These are phyloP conservation scores for Xanthia icteritia DNA, from an alignment of 2,888 invertebrate genomes.

Conservation along the genomic window DNA sequence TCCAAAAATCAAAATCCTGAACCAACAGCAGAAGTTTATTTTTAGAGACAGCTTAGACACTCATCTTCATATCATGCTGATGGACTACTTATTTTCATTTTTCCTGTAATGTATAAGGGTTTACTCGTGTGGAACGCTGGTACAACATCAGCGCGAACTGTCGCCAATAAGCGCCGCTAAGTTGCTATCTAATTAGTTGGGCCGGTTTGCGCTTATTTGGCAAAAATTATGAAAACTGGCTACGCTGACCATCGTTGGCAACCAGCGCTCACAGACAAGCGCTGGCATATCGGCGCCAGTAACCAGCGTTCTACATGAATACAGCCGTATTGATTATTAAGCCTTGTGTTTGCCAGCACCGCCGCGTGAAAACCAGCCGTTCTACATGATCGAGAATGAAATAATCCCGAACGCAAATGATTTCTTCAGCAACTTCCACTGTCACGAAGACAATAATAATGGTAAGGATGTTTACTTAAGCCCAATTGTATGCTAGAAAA, in stretches of 20 bases:
- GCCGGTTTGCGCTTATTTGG: background rate
- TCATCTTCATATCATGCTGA: no score
- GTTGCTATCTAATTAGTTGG: background rate
- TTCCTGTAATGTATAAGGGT: no score
- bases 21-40: no score
- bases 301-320: background rate
- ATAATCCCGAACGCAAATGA: slow-evolving; percentile 48
- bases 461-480: slow-evolving; percentile 17
- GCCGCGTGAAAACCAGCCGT: slow-evolving; percentile 46
- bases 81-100: no score
- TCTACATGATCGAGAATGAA: slow-evolving; percentile 23
- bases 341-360: slow-evolving; percentile 23
- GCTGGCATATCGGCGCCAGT: background rate
- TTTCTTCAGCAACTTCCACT: slow-evolving; percentile 57
- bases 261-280: background rate
- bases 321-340: background rate
- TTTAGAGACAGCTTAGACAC: no score
- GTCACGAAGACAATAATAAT: slow-evolving; percentile 43
- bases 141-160: background rate
- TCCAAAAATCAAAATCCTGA: no score
- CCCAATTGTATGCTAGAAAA: background rate
- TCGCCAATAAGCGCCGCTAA: background rate
- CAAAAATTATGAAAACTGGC: background rate
- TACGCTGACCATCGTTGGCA: background rate
- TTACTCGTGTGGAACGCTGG: no score